phyloP scores from a whole-genome alignment of 2,113 vertebrate species.

The Pomatostomus ruficeps region DNA sequence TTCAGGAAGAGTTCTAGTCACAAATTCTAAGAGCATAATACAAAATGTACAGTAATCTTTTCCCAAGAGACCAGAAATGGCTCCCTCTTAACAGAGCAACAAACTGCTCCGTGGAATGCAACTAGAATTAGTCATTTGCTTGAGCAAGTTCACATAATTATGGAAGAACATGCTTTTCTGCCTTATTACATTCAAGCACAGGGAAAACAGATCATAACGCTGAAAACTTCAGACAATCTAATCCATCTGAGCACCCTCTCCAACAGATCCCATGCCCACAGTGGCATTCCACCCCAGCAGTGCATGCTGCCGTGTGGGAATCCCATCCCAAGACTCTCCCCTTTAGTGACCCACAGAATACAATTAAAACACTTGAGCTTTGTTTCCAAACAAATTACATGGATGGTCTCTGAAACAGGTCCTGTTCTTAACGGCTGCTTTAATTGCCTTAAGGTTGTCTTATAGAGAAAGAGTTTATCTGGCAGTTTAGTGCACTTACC shows the following conservation, averaged over 20 bases:
- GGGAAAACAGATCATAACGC: not conserved
- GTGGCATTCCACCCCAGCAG: not conserved
- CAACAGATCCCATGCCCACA: not conserved
- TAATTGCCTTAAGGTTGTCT: not conserved
- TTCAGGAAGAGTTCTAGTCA: not conserved
- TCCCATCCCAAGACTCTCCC: not conserved
- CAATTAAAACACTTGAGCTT: not conserved
- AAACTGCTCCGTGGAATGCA: not conserved
- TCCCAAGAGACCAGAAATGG: not conserved
- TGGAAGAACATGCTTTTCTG: not conserved
- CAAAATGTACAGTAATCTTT: not conserved
- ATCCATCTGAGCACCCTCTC: not conserved
- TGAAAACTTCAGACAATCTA: not conserved
- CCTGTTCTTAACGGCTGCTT: not conserved
- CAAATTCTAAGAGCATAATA: not conserved
- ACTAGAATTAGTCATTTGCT: not conserved
- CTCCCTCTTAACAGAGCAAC: not conserved
- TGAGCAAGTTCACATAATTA: not conserved
- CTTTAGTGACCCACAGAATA: not conserved
- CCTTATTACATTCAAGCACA: not conserved
- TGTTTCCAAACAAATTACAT: fast-evolving
- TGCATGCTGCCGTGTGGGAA: not conserved
- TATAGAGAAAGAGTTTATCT: not conserved
- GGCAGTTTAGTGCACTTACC: not conserved
- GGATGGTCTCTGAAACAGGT: not conserved